Base-by-base conservation (phyloP, 2,888 invertebrate species). In the Caenorhabditis sp. region DNA sequence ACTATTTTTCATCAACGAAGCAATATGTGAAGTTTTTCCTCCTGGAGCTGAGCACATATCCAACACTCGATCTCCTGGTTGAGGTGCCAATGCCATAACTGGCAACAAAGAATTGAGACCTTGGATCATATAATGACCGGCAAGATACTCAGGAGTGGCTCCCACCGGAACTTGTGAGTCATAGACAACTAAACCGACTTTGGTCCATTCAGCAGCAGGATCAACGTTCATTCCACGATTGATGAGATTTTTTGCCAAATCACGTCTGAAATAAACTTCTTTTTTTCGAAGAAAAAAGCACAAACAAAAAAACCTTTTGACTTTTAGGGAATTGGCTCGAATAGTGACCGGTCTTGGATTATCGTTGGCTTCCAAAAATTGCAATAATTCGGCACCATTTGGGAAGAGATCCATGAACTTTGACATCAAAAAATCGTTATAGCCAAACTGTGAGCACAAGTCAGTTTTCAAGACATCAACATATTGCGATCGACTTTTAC, bases 41-140 rank as follows among this genome's bases (percentile, higher is more conserved):
- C 99, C 99, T 0, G 99, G 99, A 0, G 99, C 99, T 0, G 97
- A 92, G 88, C 95, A 94, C 95, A 99, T 94, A 88, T 99, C 99
- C 37, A 99, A 90, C 78, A 97, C 92, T 59, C 87, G 76, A 61
- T 86, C 86, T 59, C 77, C 77, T 93, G 90, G 95, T 90, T 95
- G 95, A 0, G 99, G 97, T 0, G 95, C 95, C 63, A 99, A 90
- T 0, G 99, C 94, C 94, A 99, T 96, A 0, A 99, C 97, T 0
- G 99, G 97, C 63, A 99, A 89, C 86, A 96, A 92, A 90, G 97
- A 97, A 1, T 96, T 95, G 58, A 86, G 76, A 53, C 81, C 81
- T 69, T 91, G 97, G 66, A 97, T 91, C 88, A 97, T 94, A 87
- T 99, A 99, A 88, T 99, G 95, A 0, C 99, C 97, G 57, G 96